Base-by-base conservation (phyloP, 2,888 invertebrate genomes). In the Sisyra terminalis region DNA sequence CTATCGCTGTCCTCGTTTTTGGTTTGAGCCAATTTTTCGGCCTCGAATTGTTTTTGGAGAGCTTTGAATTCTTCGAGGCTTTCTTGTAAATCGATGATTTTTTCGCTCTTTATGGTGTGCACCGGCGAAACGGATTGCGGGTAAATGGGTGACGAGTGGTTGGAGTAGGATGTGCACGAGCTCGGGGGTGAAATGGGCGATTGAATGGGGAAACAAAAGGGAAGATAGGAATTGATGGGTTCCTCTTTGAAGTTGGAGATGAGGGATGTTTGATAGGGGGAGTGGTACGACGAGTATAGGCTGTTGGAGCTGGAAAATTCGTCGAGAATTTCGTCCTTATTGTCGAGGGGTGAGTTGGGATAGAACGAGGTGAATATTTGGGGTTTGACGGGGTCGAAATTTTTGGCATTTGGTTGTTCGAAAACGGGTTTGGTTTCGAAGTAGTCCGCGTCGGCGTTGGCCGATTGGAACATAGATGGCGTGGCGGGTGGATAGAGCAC, bases 61-160 rank as follows among this genome's bases (percentile, higher is more conserved):
- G 67, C 66, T 50, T 68, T 70, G 50, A 71, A 71, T 48, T 69
- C 70, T 59, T 71, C 69, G 38, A 75, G 54, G 18, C 75, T 59
- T 49, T 71, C 72, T 47, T 73, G 70, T 44, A 76, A 72, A 49
- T 75, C 73, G 10, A 75, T 70, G 30, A 73, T 72, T 49, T 71
- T 70, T 49, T 73, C 74, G 62, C 73, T 72, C 49, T 66, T 66
- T 43, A 65, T 59, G 47, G 37, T 54, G 55, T 50, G 57, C 56
- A 45, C 57, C 47, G 45, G 57, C 49, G 51, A 56, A 50, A 48
- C 53, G 52, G 48, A 56, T 53, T 48, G 47, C 29, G 38, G 43
- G 41, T 47, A 47, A 9, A 60, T 58, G 51, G 73, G 58, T 52
- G 74, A 62, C 53, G 76, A 67, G 41, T 65, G 63, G 50, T 70